Percentiles rank a stretch among this genome's conserved stretches.
Evolutionary conservation across 2,113 vertebrate species (phyloP).

Genomic region (Pteronura brasiliensis): DNA sequence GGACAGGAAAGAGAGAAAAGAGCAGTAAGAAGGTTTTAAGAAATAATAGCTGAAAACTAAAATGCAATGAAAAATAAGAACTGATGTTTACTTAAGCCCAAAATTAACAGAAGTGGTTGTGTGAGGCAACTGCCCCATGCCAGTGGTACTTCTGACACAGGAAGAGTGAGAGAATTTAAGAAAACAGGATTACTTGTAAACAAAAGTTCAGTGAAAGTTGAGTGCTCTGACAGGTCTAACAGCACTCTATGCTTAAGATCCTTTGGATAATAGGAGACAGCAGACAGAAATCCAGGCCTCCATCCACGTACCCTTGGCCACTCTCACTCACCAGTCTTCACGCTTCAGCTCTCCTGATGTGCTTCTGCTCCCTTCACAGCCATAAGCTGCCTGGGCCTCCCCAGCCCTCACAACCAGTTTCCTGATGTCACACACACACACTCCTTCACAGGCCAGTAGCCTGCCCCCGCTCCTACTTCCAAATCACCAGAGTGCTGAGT

Average conservation of each 20-base stretch:
- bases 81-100: neutral
- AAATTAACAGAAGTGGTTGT: neutral
- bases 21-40: neutral
- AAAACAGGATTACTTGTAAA: neutral
- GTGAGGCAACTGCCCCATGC: neutral
- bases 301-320: neutral
- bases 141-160: neutral
- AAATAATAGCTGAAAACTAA: neutral
- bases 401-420: neutral
- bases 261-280: neutral
- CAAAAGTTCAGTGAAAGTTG: neutral
- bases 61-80: neutral
- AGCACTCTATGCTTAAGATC: neutral
- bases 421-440: neutral
- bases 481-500: neutral
- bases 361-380: neutral
- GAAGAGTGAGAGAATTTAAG: neutral
- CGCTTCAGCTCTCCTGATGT: neutral
- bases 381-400: no score
- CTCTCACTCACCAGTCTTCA: neutral
- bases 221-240: no score
- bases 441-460: neutral
- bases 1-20: neutral
- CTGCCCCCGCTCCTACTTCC: neutral
- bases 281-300: neutral